Evolutionary conservation across 2,888 invertebrate species (phyloP).

Genomic region (Amphipoea oculea): DNA sequence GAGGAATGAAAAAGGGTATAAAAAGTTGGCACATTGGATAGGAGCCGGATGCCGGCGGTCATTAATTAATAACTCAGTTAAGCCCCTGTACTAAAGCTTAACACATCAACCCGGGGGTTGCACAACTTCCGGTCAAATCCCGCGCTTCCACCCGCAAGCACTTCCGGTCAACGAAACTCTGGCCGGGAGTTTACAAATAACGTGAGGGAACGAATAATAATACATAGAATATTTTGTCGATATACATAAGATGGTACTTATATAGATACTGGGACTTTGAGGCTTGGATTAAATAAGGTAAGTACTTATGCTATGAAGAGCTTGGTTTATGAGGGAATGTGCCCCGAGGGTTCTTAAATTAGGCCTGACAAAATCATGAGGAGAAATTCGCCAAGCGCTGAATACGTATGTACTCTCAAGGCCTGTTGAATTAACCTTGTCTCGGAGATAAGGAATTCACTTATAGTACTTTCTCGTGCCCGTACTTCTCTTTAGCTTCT

Average conservation of each 20-base stretch:
- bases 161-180: conserved; percentile 86
- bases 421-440: conserved; percentile 66
- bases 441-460: conserved; percentile 66
- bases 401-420: conserved; percentile 65
- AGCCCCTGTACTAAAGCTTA: conserved; percentile 84
- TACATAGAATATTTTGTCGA: conserved; percentile 56
- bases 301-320: conserved; percentile 59
- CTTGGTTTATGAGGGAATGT: conserved; percentile 61
- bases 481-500: conserved; percentile 40
- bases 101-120: conserved; percentile 84
- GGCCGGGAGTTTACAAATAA: conserved; percentile 76
- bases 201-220: conserved; percentile 57
- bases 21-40: conserved; percentile 73
- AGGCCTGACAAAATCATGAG: conserved; percentile 70
- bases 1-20: conserved; percentile 64
- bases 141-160: conserved; percentile 83
- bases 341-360: conserved; percentile 67
- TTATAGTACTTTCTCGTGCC: conserved; percentile 61
- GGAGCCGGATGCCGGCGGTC: conserved; percentile 81
- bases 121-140: conserved; percentile 88
- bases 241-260: conserved; percentile 43
- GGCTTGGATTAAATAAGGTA: conserved; percentile 57
- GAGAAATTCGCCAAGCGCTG: conserved; percentile 66
- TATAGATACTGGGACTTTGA: conserved; percentile 15
- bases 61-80: conserved; percentile 89